A percentile compares a stretch with the other conserved stretches of the same genome.
phyloP scores from a whole-genome alignment of 2,888 invertebrate species.

The Sesia apiformis region DNA sequence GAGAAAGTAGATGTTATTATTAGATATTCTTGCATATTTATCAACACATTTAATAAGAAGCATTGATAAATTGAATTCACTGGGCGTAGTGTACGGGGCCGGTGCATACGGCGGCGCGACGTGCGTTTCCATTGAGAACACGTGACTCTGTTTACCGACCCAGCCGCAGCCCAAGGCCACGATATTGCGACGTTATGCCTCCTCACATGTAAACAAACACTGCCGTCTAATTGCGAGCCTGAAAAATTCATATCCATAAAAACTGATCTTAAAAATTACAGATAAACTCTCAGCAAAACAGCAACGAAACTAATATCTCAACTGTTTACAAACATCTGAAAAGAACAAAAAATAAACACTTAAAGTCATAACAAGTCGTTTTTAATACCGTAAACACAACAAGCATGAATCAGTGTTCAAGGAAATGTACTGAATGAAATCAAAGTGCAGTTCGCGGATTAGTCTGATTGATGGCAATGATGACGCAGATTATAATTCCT shows the following conservation, averaged over 20 bases:
- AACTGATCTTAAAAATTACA: not conserved
- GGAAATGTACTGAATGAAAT: not conserved
- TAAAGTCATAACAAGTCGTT: not conserved
- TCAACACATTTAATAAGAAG: no score
- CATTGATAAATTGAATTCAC: not conserved
- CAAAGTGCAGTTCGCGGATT: slow-evolving; percentile 12
- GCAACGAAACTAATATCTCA: not conserved
- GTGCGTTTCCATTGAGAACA: slow-evolving; percentile 28
- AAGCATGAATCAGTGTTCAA: not conserved
- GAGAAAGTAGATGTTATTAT: no score
- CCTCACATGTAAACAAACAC: not conserved
- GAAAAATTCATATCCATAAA: not conserved
- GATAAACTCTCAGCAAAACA: not conserved
- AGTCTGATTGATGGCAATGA: slow-evolving; percentile 18
- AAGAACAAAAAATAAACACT: not conserved
- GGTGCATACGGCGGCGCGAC: slow-evolving; percentile 13
- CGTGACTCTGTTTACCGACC: slow-evolving; percentile 63
- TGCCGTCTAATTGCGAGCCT: not conserved
- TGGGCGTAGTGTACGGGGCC: not conserved
- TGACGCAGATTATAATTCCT: not conserved
- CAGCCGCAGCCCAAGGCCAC: slow-evolving; percentile 50
- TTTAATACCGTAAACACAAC: not conserved
- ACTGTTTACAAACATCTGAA: not conserved
- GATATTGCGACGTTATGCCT: slow-evolving; percentile 54
- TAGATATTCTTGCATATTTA: no score